Conservation (phyloP, 2,797 vertebrate genomes). For the Halcyon leucocephala region DNA sequence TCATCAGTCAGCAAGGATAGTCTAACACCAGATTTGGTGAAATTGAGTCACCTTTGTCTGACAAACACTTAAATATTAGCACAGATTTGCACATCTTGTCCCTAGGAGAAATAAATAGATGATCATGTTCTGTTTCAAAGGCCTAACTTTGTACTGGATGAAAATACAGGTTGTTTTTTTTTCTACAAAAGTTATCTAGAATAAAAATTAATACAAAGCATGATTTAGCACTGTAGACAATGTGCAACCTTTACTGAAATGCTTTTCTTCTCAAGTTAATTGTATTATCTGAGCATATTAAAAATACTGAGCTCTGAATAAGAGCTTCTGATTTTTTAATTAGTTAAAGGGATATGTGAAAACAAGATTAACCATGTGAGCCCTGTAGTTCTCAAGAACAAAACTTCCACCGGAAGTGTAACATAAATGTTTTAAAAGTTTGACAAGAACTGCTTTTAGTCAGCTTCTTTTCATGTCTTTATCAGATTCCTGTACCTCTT, state of each 20-base stretch:
- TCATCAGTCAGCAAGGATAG: neutral
- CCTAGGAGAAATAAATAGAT: constrained; percentile 14
- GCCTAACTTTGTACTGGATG: neutral
- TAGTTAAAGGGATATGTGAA: constrained; percentile 65
- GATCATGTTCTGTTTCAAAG: neutral
- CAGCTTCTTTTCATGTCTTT: neutral
- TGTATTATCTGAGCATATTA: constrained; percentile 60
- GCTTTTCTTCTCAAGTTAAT: constrained; percentile 49
- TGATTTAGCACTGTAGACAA: neutral
- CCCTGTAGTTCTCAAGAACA: neutral
- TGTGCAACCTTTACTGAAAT: neutral
- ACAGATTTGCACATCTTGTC: neutral
- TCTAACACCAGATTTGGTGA: constrained; percentile 1
- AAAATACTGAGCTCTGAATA: constrained; percentile 51
- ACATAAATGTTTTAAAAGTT: neutral
- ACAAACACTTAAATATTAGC: constrained; percentile 20
- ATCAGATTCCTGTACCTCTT: constrained; percentile 23
- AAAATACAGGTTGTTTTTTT: neutral
- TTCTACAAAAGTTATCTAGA: neutral
- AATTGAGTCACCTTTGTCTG: constrained; percentile 49
- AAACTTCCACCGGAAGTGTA: neutral
- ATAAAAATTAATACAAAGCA: neutral
- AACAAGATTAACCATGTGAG: constrained; percentile 55
- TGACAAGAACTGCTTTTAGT: neutral
- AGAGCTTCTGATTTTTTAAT: constrained; percentile 61